phyloP scores from a whole-genome alignment of 2,113 vertebrate species.

The Collichthys lucidus region DNA sequence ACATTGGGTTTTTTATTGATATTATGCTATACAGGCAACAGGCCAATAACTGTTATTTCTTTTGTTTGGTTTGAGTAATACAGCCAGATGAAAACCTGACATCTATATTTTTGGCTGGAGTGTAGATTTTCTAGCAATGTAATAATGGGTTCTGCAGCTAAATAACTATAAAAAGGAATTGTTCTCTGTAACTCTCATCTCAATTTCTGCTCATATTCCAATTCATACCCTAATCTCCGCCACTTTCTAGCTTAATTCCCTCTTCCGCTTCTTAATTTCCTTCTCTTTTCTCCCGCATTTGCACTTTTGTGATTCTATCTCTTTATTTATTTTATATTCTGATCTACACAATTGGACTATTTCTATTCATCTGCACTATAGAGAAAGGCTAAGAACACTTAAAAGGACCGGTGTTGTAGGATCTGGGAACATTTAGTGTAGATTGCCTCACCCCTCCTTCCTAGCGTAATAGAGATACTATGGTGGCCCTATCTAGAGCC shows the following conservation, averaged over 20 bases:
- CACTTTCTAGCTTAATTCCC: background rate
- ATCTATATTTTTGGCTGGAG: background rate
- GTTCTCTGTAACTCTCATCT: background rate
- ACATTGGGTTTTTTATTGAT: background rate
- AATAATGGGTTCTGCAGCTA: background rate
- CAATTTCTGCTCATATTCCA: background rate
- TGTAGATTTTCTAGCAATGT: background rate
- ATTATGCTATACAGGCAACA: background rate
- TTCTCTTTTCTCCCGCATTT: background rate
- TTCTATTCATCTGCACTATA: background rate
- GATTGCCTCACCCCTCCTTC: too few species aligned
- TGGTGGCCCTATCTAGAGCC: too few species aligned
- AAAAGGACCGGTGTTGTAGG: too few species aligned
- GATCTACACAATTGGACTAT: background rate
- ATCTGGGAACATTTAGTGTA: too few species aligned
- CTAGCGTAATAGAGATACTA: too few species aligned
- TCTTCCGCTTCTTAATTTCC: background rate
- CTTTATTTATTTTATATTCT: background rate
- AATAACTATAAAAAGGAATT: background rate
- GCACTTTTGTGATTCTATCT: background rate
- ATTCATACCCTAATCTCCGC: background rate
- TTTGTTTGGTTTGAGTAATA: background rate
- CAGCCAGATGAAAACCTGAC: background rate
- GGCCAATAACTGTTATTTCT: too few species aligned
- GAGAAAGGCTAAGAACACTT: background rate